A percentile compares a stretch with the other conserved stretches of the same genome.
phyloP scores from a whole-genome alignment of 2,888 invertebrate species.

The Norana najaformis region DNA sequence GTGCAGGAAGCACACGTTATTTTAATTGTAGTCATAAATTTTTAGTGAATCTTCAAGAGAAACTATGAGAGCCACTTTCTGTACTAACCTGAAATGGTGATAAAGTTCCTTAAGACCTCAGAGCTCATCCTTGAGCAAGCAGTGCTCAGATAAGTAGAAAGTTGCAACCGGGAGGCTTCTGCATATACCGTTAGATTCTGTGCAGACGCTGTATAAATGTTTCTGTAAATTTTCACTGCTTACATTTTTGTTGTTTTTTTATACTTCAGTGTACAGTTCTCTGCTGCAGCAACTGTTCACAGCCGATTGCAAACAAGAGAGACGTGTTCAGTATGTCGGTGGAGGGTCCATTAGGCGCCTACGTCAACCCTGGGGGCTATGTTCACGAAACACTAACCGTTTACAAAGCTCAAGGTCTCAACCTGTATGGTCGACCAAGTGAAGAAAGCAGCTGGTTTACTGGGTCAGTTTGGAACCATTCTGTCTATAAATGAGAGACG shows the following conservation, averaged over 20 bases:
- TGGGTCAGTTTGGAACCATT: too few species aligned
- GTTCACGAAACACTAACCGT: conserved; percentile 80
- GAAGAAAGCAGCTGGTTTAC: conserved; percentile 84
- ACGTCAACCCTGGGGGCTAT: conserved; percentile 78
- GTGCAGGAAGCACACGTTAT: neutral
- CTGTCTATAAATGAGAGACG: too few species aligned
- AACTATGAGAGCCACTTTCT: too few species aligned
- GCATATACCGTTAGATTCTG: too few species aligned
- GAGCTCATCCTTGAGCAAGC: too few species aligned
- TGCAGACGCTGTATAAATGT: too few species aligned
- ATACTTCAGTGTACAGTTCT: conserved; percentile 58
- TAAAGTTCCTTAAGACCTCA: too few species aligned
- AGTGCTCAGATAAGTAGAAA: too few species aligned
- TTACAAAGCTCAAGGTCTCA: conserved; percentile 60
- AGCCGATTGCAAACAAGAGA: conserved; percentile 64
- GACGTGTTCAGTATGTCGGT: conserved; percentile 80
- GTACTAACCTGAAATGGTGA: too few species aligned
- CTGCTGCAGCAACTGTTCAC: conserved; percentile 64
- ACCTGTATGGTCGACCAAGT: conserved; percentile 67
- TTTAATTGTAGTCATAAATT: neutral
- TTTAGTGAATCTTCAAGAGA: neutral
- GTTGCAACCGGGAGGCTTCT: too few species aligned
- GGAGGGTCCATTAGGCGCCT: conserved; percentile 77
- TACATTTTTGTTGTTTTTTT: neutral
- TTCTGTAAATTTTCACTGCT: neutral